A percentile compares a stretch with the other conserved stretches of the same genome.
phyloP scores from a whole-genome alignment of 2,888 invertebrate genomes.

The Sarcophaga caerulescens region DNA sequence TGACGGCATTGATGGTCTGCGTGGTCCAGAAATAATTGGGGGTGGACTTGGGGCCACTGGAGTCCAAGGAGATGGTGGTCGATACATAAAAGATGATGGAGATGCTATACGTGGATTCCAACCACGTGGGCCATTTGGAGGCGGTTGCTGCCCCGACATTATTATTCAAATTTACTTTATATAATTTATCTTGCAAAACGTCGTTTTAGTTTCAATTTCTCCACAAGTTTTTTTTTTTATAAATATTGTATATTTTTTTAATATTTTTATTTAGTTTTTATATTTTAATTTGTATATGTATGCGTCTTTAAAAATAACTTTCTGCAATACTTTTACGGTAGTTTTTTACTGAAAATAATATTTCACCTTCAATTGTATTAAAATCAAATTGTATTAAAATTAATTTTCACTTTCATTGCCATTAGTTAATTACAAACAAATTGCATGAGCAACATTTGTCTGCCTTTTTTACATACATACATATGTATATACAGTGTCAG shows the following conservation, averaged over 20 bases:
- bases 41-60: slow-evolving; percentile 85
- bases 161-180: slow-evolving; percentile 23
- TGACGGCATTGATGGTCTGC: slow-evolving; percentile 81
- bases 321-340: not conserved
- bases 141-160: slow-evolving; percentile 80
- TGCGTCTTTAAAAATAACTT: slow-evolving; percentile 19
- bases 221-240: slow-evolving; percentile 20
- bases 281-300: slow-evolving; percentile 4
- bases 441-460: not conserved
- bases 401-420: slow-evolving; percentile 47
- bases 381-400: slow-evolving; percentile 31
- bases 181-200: not conserved
- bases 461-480: not conserved
- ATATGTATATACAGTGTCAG: not conserved
- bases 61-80: slow-evolving; percentile 88
- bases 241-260: not conserved
- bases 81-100: slow-evolving; percentile 86
- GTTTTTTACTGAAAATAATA: not conserved
- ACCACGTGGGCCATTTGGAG: slow-evolving; percentile 79
- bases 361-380: slow-evolving; percentile 28
- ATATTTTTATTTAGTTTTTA: slow-evolving; percentile 6
- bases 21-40: slow-evolving; percentile 86
- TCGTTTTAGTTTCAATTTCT: not conserved
- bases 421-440: slow-evolving; percentile 56
- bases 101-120: slow-evolving; percentile 80